A percentile compares a stretch with the other conserved stretches of the same genome.
These are phyloP conservation scores for Typhlomys cinereus DNA, from an alignment of 2,113 vertebrate genomes.

Conservation along the genomic window DNA sequence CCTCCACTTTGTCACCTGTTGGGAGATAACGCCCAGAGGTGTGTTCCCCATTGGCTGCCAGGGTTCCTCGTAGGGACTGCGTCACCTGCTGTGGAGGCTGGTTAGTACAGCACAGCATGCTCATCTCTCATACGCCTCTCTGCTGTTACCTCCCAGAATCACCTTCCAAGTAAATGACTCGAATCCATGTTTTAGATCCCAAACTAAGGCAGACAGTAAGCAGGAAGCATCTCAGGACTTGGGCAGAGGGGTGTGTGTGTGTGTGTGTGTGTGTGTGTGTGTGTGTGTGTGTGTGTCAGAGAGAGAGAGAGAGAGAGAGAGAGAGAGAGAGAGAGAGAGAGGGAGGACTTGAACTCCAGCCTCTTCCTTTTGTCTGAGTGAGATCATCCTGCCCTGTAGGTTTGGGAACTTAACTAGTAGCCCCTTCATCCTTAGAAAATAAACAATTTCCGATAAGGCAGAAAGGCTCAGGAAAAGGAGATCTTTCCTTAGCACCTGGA, in stretches of 20 bases:
- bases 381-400: background rate
- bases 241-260: background rate
- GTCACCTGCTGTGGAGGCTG: background rate
- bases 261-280: background rate
- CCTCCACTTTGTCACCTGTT: background rate
- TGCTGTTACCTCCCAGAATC: background rate
- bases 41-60: background rate
- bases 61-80: background rate
- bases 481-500: background rate
- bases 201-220: background rate
- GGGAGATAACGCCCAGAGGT: fast-evolving
- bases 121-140: background rate
- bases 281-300: background rate
- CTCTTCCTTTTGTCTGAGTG: background rate
- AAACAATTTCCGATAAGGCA: background rate
- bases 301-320: no score
- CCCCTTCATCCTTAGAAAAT: background rate
- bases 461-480: background rate
- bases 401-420: background rate
- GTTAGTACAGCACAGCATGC: background rate
- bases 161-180: background rate
- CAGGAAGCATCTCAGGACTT: background rate
- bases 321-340: no score
- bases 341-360: background rate
- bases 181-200: background rate